Evolutionary conservation across 2,888 invertebrate genomes (phyloP), one percentile per base, ranked within the genome.

Genomic region (Brenthis daphne): DNA sequence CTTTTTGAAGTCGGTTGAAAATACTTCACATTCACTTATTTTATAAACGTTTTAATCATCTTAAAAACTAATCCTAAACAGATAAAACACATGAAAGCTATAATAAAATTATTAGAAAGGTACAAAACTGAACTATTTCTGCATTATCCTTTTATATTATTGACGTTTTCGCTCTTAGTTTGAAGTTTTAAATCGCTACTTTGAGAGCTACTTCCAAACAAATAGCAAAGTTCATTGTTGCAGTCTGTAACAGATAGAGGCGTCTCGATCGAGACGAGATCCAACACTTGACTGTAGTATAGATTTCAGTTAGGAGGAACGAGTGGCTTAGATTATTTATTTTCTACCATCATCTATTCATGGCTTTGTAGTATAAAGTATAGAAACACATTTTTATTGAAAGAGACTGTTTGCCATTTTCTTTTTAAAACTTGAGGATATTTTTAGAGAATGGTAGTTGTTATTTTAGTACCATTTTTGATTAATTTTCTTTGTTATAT

Each of bases 171-270:
- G 43, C 37, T 60, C 33, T 50, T 54, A n/a, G 43, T 29, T 55
- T 37, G 48, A 60, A 67, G 67, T 67, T 67, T 61, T 61, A 67
- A 67, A 61, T 67, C 61, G 56, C 61, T 67, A 50, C 37, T 56
- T 60, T 61, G 33, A 61, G 24, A 67, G 61, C 61, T 67, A 47
- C 55, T 61, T 50, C 14, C 61, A 67, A 61, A 61, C 67, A 67
- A 67, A 67, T 56, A 56, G 60, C 33, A 37, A 56, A 67, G 55
- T 67, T 61, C 55, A 61, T 60, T 67, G 48, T 56, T 61, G 55
- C 61, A 61, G 67, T 58, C 50, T 61, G 48, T 61, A 55, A 43
- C 50, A 61, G 33, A 66, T 66, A 48, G 66, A 16, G 29, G 54
- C 29, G 57, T 65, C 65, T 57, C 43, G 57, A 60, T 60, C 48